Evolutionary conservation across 2,888 invertebrate genomes (phyloP).

Genomic region (Nephrotoma appendiculata): DNA sequence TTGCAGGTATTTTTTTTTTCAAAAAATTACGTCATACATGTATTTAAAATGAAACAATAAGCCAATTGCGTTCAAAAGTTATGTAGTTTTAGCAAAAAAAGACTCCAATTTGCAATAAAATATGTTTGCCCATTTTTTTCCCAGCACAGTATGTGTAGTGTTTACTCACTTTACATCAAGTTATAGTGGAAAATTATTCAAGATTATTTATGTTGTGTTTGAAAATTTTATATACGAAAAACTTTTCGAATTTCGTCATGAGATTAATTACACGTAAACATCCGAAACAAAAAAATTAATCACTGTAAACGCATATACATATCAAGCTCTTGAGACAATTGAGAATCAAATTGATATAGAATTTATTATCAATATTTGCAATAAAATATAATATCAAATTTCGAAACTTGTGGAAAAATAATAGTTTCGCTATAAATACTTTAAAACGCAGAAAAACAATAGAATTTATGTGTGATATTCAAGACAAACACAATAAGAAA

Average conservation of each 20-base stretch:
- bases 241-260: neutral
- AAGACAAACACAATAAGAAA: neutral
- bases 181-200: neutral
- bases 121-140: no score
- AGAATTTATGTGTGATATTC: neutral
- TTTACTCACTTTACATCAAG: no score
- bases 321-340: neutral
- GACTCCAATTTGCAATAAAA: no score
- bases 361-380: neutral
- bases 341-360: neutral
- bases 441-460: neutral
- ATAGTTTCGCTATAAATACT: neutral
- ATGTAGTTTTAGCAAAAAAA: no score
- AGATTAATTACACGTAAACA: neutral
- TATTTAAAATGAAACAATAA: no score
- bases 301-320: neutral
- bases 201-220: neutral
- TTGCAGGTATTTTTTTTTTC: no score
- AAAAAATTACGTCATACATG: no score
- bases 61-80: no score
- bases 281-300: neutral
- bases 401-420: neutral
- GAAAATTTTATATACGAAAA: neutral
- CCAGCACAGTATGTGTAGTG: no score
- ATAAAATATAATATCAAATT: neutral